A percentile compares a stretch with the other conserved stretches of the same genome.
These are phyloP conservation scores for Poecilia picta DNA, from an alignment of 2,797 vertebrate genomes.

Conservation along the genomic window DNA sequence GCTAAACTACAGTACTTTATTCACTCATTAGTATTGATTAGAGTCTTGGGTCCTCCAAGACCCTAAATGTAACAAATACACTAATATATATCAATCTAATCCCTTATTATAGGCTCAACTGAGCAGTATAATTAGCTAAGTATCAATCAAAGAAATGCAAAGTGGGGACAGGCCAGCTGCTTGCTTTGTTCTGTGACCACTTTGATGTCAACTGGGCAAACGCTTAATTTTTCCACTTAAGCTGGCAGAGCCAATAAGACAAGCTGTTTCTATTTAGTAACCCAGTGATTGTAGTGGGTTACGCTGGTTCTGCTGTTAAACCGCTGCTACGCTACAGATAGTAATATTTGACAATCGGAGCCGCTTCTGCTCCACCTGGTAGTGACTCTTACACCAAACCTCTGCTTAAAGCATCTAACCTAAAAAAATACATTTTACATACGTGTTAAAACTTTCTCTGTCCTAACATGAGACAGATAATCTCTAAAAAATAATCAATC, in stretches of 20 bases:
- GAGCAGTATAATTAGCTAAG: conserved; percentile 43
- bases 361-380: too few species aligned
- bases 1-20: background rate
- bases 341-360: too few species aligned
- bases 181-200: conserved; percentile 62
- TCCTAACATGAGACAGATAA: too few species aligned
- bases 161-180: conserved; percentile 55
- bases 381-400: too few species aligned
- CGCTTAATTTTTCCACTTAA: conserved; percentile 55
- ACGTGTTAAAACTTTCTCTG: too few species aligned
- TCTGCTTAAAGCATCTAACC: too few species aligned
- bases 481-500: too few species aligned
- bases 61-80: conserved; percentile 31
- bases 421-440: too few species aligned
- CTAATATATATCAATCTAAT: conserved; percentile 36
- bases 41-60: conserved; percentile 27
- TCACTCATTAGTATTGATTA: conserved; percentile 32
- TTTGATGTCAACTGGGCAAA: conserved; percentile 64
- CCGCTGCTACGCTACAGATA: too few species aligned
- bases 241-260: conserved; percentile 45
- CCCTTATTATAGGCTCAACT: conserved; percentile 41
- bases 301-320: too few species aligned
- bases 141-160: conserved; percentile 69
- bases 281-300: conserved; percentile 14
- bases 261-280: conserved; percentile 49